Evolutionary conservation across 2,797 vertebrate species (phyloP), one percentile per base, ranked within the genome.

Genomic region (Clarias pachynema): DNA sequence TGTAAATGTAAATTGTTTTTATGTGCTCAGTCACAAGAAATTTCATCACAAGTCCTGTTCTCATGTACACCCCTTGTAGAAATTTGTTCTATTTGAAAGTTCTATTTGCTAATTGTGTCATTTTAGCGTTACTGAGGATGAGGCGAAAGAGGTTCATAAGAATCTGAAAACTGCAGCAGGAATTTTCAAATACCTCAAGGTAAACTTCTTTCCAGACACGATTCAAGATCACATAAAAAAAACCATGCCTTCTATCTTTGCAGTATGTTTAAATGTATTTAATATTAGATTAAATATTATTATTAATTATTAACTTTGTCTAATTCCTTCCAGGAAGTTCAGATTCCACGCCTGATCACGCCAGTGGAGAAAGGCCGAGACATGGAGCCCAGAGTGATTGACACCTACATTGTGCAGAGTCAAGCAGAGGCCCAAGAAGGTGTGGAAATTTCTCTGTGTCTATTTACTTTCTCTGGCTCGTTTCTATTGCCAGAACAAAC

Each of bases 381-480:
- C 90, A 92, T 99, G 89, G 98, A 99, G 92, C 94, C 96, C 79
- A 92, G 97, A 66, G 97, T 98, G 82, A 94, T 96, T 0, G 98
- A 99, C 24, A 93, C 97, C 0, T 99, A 99, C 53, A 93, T 97
- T 83, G 91, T 99, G 81, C 98, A 99, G 89, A 97, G 97, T 90
- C 98, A 99, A 92, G 98, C 98, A 1, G 98, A 99, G 93, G 98
- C 98, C 10, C 98, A 99, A 89, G 98, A 99, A 97, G 98, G 98
- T 99, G 73, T 72, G 63, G 34, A 26, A 29, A 8, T 15, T 70
- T 22, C 2, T 60, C 59, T 18, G 22, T 53, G 34, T 18, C 0
- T 53, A 31, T 60, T 77, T 56, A 57, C 26, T 0, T 70, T 70
- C 31, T 12, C 31, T 31, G 29, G 24, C 37, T 7, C 8, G 1